Evolutionary conservation across 2,113 vertebrate genomes (phyloP), one percentile per base, ranked within the genome.

Genomic region (Nothocercus julius): DNA sequence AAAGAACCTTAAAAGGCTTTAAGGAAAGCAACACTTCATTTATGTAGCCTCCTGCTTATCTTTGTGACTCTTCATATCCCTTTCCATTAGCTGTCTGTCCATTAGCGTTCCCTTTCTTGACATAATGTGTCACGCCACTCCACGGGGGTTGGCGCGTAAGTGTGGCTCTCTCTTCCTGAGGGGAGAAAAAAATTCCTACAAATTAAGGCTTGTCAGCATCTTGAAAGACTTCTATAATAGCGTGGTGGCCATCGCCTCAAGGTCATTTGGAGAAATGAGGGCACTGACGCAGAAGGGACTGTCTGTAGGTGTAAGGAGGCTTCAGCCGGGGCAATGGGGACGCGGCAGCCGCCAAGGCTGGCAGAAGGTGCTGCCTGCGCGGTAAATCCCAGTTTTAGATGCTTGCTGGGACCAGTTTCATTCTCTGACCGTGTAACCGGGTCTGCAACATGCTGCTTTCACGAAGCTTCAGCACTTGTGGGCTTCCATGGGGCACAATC

Each of bases 361-460:
- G 25, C 53, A 17, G 54, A 30, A 15, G 13, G 27, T 56, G 54
- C 54, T 22, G 28, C 54, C 54, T 30, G 54, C 14, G 8, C 9
- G 8, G 28, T 16, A 56, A 56, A 30, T 17, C 54, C 54, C 28
- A 30, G 54, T 17, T 17, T 9, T 12, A 30, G 54, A 16, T 9
- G 15, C 54, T 30, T 30, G 14, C 28, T 49, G 45, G 45, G 22
- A n/a, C 25, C 32, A 45, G 5, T 36, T 49, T 45, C 25, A 6
- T 2, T 17, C 53, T 16, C 34, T 54, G 53, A 2, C 44, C 7
- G 1, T 1, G 3, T 21, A 51, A 20, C 24, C 53, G 64, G 38
- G 51, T 4, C 63, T 87, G 7, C 72, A 3, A 1, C 0, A 1
- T 9, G 61, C 69, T 42, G 78, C 45, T 72, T 61, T 25, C 1